Conservation (phyloP, 1,140 invertebrate species). For the Dinothrombium tinctorium region DNA sequence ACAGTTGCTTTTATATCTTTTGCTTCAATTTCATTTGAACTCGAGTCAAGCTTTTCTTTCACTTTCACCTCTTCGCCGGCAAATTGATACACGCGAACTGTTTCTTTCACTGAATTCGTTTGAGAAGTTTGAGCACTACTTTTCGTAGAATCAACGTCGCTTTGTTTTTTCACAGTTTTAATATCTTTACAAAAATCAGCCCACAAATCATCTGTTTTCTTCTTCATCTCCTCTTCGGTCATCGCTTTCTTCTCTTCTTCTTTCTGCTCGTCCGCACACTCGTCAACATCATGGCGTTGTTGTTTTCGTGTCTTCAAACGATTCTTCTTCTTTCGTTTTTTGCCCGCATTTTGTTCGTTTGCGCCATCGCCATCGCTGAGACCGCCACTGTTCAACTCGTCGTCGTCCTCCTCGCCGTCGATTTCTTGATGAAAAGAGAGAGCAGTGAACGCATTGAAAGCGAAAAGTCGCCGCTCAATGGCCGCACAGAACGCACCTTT, state of each 20-base stretch:
- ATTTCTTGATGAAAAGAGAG: constrained; percentile 12
- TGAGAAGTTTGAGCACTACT: neutral
- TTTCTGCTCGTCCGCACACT: no score
- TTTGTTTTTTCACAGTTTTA: neutral
- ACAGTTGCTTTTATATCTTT: neutral
- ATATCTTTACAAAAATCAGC: neutral
- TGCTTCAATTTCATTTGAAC: neutral
- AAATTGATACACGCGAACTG: constrained; percentile 3
- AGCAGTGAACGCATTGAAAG: constrained; percentile 8
- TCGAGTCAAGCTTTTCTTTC: constrained; percentile 3
- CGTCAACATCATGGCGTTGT: neutral
- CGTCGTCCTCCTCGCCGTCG: constrained; percentile 4
- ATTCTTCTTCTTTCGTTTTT: neutral
- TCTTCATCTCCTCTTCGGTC: neutral
- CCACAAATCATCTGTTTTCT: neutral
- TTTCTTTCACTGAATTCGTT: neutral
- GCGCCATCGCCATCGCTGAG: constrained; percentile 20
- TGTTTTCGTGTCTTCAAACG: neutral
- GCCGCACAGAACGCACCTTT: constrained; percentile 20
- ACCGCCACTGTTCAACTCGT: neutral
- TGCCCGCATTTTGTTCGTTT: constrained; percentile 18
- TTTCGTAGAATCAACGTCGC: neutral
- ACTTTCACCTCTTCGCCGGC: constrained; percentile 4
- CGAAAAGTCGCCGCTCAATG: constrained; percentile 8
- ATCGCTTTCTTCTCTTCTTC: neutral